Base-by-base conservation (phyloP, 2,888 invertebrate species). In the Linnaemya vulpina region DNA sequence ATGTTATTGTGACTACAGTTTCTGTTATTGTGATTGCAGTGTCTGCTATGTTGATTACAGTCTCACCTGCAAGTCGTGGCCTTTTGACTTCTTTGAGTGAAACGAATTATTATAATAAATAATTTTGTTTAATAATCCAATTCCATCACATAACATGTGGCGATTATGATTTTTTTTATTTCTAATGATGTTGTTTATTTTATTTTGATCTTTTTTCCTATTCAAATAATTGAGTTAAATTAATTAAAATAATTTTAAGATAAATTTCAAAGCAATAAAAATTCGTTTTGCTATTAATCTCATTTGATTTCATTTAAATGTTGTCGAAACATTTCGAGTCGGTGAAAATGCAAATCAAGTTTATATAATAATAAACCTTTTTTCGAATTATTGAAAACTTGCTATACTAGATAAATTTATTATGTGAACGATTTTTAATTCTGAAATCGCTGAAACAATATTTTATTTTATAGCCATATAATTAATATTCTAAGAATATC, bases 311-410 rank as follows among this genome's bases (percentile, higher is more conserved):
- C 63, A 40, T 63, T 63, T 38, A 74, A 63, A 74, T 38, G 25
- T 55, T 46, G 3, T 46, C 46, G 3, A 65, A 65, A 40, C 46
- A 9, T 40, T 65, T 38, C 11, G 40, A 7, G 25, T 15, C 22
- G 10, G 15, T 63, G 15, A 15, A 74, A 51, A 63, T 22, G 25
- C n/a, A 74, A 74, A 63, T 62, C 74, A 20, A 73, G 73, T 63
- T 74, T 51, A 55, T 17, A n/a, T n/a, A n/a, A n/a, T n/a, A n/a
- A n/a, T n/a, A 70, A 58, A 17, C 58, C 46, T 38, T 46, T 60
- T 67, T 77, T 25, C 15, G 22, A 46, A 73, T 43, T 43, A 38
- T 55, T 65, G 13, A n/a, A 71, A 79, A 79, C 73, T 73, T 49
- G 79, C 22, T 79, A 40, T 49, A 58, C 79, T 65, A 73, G 63